phyloP scores from a whole-genome alignment of 30 jellyfish, hydroid and myxozoan genomes.

The Rhopilema esculentum region DNA sequence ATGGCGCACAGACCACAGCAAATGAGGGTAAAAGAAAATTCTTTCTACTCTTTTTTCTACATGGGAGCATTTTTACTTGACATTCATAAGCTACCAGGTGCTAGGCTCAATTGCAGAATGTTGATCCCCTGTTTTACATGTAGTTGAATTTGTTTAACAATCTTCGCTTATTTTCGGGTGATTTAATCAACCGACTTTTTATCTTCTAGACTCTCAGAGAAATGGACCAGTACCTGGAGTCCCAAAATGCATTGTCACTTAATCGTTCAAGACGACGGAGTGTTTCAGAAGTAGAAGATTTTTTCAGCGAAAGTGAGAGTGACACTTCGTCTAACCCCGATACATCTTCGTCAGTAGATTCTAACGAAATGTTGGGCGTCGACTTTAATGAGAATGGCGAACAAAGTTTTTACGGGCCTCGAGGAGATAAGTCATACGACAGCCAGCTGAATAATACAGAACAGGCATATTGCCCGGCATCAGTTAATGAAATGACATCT shows the following conservation, averaged over 20 bases:
- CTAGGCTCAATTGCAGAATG: not conserved
- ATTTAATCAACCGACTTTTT: constrained; percentile 24
- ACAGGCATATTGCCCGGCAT: constrained; percentile 35
- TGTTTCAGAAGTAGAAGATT: constrained; percentile 87
- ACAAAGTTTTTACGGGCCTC: constrained; percentile 53
- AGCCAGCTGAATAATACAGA: constrained; percentile 33
- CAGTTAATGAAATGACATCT: constrained; percentile 31
- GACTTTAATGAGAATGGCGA: constrained; percentile 55
- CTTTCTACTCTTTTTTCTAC: not conserved
- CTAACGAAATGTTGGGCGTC: constrained; percentile 53
- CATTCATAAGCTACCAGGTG: not conserved
- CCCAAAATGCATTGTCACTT: constrained; percentile 40
- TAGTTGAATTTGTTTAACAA: not conserved
- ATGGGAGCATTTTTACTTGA: not conserved
- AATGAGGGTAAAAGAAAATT: not conserved
- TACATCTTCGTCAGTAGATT: constrained; percentile 78
- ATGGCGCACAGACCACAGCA: not conserved
- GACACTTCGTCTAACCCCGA: constrained; percentile 94
- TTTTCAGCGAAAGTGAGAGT: constrained; percentile 95
- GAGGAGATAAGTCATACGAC: constrained; percentile 49
- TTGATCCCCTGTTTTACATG: not conserved
- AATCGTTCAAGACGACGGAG: constrained; percentile 80
- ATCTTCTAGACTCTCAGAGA: constrained; percentile 88
- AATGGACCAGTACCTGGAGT: constrained; percentile 95
- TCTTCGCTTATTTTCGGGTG: not conserved